Evolutionary conservation across 2,888 invertebrate genomes (phyloP), one percentile per base, ranked within the genome.

Genomic region (Megamerina dolium): DNA sequence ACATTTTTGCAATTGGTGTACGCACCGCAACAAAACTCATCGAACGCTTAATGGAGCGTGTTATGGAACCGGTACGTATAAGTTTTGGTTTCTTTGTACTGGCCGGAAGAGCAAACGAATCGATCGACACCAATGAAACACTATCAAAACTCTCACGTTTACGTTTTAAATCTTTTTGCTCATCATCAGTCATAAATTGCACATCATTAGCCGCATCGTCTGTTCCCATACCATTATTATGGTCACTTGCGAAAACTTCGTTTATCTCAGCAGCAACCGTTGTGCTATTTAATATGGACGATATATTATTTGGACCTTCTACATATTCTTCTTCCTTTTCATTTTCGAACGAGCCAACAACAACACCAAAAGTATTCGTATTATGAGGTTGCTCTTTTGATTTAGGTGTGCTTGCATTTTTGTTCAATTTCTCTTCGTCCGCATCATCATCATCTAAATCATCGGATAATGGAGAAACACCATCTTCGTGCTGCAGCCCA

Each of bases 31-130:
- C 70, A 53, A 72, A 72, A 42, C 70, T 72, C 59, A 72, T 67
- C 18, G 72, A 70, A 1, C 71, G 61, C 29, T 64, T 64, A 9
- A 72, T 56, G 5, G 65, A 65, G 10, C 70, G 58, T 33, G 70
- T 67, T 34, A 72, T 67, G 23, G 72, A 72, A 4, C 70, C 70
- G 2, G 70, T 65, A 37, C 72, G 66, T 40, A 63, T 61, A 5
- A 72, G 57, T 52, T 72, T 72, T 1, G 69, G 70, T 40, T 72
- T 72, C 46, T 72, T 72, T 9, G 68, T 66, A 54, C 62, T 65
- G 6, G 58, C 50, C 1, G 66, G 64, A 44, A 63, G 40, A 1
- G 61, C 67, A 50, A 66, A 65, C 5, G 72, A 70, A 33, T 71
- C 72, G 5, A 64, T 61, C 1, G 72, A 72, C 53, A 68, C 58